phyloP scores from a whole-genome alignment of 1,140 invertebrate species.

The Nephotettix cincticeps region DNA sequence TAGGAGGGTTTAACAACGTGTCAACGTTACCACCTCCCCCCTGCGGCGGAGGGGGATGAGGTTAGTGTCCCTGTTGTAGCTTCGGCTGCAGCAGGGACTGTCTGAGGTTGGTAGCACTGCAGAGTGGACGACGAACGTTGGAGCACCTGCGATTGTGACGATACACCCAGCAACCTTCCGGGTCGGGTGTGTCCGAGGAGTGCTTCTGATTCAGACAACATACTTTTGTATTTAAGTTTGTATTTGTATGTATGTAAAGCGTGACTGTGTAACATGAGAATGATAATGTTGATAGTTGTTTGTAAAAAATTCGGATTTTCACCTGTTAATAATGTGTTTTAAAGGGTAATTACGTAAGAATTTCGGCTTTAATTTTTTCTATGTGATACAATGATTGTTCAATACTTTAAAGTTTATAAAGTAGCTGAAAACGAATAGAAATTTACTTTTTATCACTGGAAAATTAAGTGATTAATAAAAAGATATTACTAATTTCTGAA shows the following conservation, averaged over 20 bases:
- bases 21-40: not conserved
- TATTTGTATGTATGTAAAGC: not conserved
- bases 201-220: not conserved
- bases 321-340: too few relatives aligned
- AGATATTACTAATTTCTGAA: too few relatives aligned
- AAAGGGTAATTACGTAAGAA: too few relatives aligned
- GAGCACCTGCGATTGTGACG: not conserved
- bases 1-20: not conserved
- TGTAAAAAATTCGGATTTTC: too few relatives aligned
- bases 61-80: constrained; percentile 7
- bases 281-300: too few relatives aligned
- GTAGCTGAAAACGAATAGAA: too few relatives aligned
- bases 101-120: not conserved
- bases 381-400: too few relatives aligned
- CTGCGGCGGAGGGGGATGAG: not conserved
- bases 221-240: not conserved
- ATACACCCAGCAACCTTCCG: not conserved
- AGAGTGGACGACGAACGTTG: not conserved
- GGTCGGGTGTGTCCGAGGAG: constrained; percentile 8
- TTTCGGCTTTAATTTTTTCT: too few relatives aligned
- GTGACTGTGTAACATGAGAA: too few relatives aligned
- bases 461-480: too few relatives aligned
- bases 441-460: too few relatives aligned
- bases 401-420: too few relatives aligned
- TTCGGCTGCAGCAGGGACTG: not conserved